Evolutionary conservation across 2,797 vertebrate species (phyloP).

Genomic region (Rhynchonycteris naso): DNA sequence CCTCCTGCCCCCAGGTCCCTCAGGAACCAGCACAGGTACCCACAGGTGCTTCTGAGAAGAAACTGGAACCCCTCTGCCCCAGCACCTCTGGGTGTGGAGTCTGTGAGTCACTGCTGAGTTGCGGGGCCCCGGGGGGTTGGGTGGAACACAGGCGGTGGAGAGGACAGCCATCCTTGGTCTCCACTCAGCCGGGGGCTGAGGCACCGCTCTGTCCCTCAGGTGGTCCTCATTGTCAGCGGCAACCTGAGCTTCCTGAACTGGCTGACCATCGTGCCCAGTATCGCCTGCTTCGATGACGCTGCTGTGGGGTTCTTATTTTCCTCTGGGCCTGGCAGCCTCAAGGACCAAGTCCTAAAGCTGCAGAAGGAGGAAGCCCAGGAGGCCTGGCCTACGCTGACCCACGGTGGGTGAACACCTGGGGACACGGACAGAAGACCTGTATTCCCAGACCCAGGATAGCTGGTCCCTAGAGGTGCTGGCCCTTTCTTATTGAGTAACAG

Average conservation of each 20-base stretch:
- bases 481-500: neutral
- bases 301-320: constrained; percentile 89
- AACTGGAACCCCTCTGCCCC: rapidly evolving
- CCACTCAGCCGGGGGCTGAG: neutral
- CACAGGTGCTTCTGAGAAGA: neutral
- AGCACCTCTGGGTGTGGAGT: neutral
- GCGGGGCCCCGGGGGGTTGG: neutral
- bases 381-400: constrained; percentile 50
- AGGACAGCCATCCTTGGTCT: neutral
- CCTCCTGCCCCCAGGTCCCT: neutral
- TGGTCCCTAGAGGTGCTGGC: neutral
- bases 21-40: neutral
- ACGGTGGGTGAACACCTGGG: neutral
- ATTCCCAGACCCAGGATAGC: neutral
- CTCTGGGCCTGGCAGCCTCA: constrained; percentile 73
- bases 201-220: constrained; percentile 80
- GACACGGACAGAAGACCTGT: neutral
- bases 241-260: constrained; percentile 99
- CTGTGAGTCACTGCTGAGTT: neutral
- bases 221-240: constrained; percentile 93
- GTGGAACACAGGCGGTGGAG: neutral
- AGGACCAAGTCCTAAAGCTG: constrained; percentile 81
- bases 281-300: constrained; percentile 94
- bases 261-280: constrained; percentile 95
- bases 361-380: constrained; percentile 67